Conservation (phyloP, 2,113 vertebrate species). For the Leuciscus idus region DNA sequence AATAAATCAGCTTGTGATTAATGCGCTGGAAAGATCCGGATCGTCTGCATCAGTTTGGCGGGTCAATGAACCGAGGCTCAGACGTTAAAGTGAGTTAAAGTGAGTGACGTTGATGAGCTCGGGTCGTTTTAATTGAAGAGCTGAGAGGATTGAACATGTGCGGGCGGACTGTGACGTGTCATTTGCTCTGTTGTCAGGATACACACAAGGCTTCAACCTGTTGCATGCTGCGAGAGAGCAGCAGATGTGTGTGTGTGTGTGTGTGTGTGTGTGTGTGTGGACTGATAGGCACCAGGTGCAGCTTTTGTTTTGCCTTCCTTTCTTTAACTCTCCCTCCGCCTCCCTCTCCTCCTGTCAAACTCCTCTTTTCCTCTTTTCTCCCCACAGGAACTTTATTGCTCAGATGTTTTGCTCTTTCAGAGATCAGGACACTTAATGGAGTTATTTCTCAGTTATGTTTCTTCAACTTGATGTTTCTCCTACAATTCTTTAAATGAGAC, state of each 20-base stretch:
- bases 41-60: background rate
- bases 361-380: slow-evolving; percentile 68
- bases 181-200: background rate
- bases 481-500: background rate
- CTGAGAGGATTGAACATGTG: slow-evolving; percentile 1
- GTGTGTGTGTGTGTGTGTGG: slow-evolving; percentile 79
- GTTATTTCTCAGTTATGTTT: background rate
- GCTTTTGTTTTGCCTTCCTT: slow-evolving; percentile 86
- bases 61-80: background rate
- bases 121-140: slow-evolving; percentile 11
- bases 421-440: background rate
- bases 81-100: background rate
- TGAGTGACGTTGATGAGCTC: background rate
- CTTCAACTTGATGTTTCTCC: background rate
- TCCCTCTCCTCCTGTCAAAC: slow-evolving; percentile 70
- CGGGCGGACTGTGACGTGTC: background rate
- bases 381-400: slow-evolving; percentile 44
- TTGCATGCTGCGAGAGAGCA: slow-evolving; percentile 67
- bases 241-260: slow-evolving; percentile 89
- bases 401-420: slow-evolving; percentile 20
- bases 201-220: slow-evolving; percentile 7
- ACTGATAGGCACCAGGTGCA: slow-evolving; percentile 93
- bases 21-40: background rate
- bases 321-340: slow-evolving; percentile 77
- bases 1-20: background rate